Percentiles rank a stretch among this genome's conserved stretches.
Conservation (phyloP, 2,888 invertebrate species). For the Parnassius apollo region DNA sequence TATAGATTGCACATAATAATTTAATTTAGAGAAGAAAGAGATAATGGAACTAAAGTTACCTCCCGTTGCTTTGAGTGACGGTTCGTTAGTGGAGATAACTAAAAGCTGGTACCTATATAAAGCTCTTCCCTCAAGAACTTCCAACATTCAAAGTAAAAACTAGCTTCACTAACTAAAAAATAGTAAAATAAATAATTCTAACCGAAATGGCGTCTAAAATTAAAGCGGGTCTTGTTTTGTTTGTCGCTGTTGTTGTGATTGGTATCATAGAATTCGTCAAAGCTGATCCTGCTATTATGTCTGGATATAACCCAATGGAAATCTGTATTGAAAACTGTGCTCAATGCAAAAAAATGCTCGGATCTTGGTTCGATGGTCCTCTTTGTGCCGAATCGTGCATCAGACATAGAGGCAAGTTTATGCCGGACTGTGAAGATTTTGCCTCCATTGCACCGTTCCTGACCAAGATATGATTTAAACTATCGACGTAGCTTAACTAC, state of each 20-base stretch:
- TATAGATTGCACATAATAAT: no score
- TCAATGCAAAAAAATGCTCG: slow-evolving; percentile 93
- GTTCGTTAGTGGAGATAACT: no score
- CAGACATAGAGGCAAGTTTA: slow-evolving; percentile 89
- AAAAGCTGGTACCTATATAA: no score
- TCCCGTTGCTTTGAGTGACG: no score
- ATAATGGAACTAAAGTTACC: no score
- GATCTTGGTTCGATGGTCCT: slow-evolving; percentile 90
- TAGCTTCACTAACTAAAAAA: no score
- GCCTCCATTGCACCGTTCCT: slow-evolving; percentile 89
- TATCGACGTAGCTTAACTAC: not conserved
- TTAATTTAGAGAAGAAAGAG: no score
- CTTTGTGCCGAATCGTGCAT: slow-evolving; percentile 91
- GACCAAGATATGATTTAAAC: slow-evolving; percentile 48
- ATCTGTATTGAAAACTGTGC: slow-evolving; percentile 92
- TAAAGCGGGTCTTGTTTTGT: not conserved
- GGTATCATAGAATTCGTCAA: not conserved
- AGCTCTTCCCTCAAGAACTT: no score
- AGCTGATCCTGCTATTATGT: slow-evolving; percentile 8
- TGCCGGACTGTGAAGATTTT: slow-evolving; percentile 91
- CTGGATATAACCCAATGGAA: slow-evolving; percentile 79
- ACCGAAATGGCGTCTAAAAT: slow-evolving; percentile 4
- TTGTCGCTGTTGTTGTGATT: not conserved
- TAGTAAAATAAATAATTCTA: no score
- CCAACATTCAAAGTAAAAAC: no score